These are phyloP conservation scores for Smutsia gigantea DNA, from an alignment of 2,797 vertebrate species.

Conservation along the genomic window DNA sequence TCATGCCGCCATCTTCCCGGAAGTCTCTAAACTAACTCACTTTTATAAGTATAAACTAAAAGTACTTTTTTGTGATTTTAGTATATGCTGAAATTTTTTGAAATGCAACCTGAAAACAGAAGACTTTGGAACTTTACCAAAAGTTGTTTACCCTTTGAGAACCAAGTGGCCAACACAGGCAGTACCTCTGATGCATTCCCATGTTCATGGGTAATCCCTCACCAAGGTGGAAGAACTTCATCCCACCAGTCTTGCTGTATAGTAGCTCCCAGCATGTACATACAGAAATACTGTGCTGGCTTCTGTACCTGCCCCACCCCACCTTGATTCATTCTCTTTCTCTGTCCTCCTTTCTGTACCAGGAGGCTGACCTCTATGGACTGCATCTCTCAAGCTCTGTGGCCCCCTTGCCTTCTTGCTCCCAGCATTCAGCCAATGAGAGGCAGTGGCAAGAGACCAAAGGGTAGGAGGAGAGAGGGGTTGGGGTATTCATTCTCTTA, in stretches of 20 bases:
- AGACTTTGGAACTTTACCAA: background rate
- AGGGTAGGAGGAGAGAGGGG: background rate
- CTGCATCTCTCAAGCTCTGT: background rate
- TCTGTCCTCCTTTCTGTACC: background rate
- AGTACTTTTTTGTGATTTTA: conserved; percentile 27
- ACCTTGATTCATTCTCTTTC: background rate
- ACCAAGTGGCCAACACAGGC: background rate
- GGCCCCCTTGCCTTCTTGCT: background rate
- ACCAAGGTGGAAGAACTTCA: background rate
- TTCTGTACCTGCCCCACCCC: background rate
- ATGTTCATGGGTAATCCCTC: rapidly evolving
- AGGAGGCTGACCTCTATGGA: background rate
- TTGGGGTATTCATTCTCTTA: background rate
- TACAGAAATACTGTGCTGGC: background rate
- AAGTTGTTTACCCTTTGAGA: background rate
- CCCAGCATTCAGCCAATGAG: background rate
- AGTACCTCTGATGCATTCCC: background rate
- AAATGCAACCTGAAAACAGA: conserved; percentile 23
- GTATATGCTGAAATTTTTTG: background rate
- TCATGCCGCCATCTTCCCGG: too few species aligned
- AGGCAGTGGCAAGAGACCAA: background rate
- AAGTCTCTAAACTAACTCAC: too few species aligned
- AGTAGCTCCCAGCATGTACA: background rate
- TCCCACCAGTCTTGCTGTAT: background rate
- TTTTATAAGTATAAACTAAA: background rate